Evolutionary conservation across 2,113 vertebrate species (phyloP).

Genomic region (Thryonomys swinderianus): DNA sequence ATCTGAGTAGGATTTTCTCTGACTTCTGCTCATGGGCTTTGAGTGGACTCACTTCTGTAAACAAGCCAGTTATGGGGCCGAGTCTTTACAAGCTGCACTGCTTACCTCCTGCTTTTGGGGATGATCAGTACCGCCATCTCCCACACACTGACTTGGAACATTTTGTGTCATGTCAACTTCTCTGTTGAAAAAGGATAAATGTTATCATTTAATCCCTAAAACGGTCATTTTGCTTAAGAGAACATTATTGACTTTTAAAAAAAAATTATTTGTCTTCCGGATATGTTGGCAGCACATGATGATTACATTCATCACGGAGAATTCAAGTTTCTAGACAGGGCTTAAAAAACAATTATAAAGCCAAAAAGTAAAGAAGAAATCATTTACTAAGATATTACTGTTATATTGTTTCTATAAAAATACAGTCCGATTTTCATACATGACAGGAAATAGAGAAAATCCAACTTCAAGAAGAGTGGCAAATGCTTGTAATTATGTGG

Average conservation of each 20-base stretch:
- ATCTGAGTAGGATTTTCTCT: no score
- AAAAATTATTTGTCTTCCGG: not conserved
- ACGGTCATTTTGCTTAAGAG: conserved; percentile 33
- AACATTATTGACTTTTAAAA: not conserved
- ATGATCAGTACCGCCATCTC: no score
- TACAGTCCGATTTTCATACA: not conserved
- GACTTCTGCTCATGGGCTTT: no score
- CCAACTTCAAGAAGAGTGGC: not conserved
- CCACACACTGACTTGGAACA: not conserved
- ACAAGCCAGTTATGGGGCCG: no score
- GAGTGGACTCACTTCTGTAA: no score
- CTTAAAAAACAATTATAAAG: not conserved
- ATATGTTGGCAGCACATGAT: not conserved
- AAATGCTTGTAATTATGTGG: not conserved
- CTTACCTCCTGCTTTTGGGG: no score
- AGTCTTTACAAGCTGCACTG: no score
- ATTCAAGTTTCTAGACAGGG: not conserved
- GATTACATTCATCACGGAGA: not conserved
- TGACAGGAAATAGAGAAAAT: not conserved
- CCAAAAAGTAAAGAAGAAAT: not conserved
- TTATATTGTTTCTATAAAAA: conserved; percentile 19
- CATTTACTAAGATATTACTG: not conserved
- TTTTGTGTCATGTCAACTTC: not conserved
- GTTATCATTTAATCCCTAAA: not conserved
- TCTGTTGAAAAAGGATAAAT: not conserved